These are phyloP conservation scores for Ypsolopha sequella DNA, from an alignment of 2,888 invertebrate species.

Conservation along the genomic window DNA sequence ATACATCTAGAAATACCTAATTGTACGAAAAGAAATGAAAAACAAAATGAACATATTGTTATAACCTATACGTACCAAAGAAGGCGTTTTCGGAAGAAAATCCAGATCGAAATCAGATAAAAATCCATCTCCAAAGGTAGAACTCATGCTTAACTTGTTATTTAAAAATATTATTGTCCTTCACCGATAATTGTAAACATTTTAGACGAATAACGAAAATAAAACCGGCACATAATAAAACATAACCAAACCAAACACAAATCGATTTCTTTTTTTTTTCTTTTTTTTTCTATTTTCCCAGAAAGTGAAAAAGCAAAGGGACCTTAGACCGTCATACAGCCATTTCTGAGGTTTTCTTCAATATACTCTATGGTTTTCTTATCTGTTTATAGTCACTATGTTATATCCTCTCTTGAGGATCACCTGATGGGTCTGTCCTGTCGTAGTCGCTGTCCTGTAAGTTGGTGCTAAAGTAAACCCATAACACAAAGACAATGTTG, in stretches of 20 bases:
- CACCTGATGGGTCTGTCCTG: no score
- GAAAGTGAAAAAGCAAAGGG: no score
- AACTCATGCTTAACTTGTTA: conserved; percentile 15
- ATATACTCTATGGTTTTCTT: conserved; percentile 10
- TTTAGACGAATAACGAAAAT: background rate
- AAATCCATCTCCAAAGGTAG: conserved; percentile 22
- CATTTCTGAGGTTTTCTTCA: no score
- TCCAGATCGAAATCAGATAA: conserved; percentile 37
- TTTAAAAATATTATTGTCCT: background rate
- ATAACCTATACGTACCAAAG: conserved; percentile 34
- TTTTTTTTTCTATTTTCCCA: background rate
- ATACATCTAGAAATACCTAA: no score
- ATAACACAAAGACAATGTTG: no score
- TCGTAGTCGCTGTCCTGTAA: no score
- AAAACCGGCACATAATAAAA: background rate
- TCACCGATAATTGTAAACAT: background rate
- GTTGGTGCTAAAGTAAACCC: no score
- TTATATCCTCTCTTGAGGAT: no score
- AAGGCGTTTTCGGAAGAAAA: conserved; percentile 25
- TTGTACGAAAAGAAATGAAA: background rate
- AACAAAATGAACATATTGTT: conserved; percentile 1
- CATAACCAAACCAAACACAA: background rate
- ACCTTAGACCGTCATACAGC: no score
- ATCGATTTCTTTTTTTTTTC: background rate
- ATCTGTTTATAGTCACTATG: no score